Conservation (phyloP, 2,113 vertebrate genomes). For the Pungitius pungitius region DNA sequence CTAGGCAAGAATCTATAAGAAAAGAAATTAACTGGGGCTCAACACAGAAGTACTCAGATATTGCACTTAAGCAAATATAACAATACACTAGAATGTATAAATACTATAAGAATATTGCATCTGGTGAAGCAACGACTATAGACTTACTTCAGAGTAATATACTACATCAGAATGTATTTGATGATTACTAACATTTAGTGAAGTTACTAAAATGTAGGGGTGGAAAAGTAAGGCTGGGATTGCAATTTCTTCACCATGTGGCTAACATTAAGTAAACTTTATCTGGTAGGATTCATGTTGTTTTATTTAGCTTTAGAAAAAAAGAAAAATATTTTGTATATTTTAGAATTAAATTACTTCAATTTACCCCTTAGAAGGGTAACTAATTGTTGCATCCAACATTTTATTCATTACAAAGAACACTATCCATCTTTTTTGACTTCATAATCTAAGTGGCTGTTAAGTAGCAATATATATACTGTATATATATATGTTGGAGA, state of each 20-base stretch:
- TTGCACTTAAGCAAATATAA: no score
- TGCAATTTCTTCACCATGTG: neutral
- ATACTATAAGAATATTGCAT: neutral
- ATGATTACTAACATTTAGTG: no score
- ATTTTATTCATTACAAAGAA: neutral
- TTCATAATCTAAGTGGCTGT: no score
- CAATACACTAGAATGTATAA: neutral
- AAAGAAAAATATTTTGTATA: neutral
- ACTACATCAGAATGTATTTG: no score
- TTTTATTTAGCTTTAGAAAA: neutral
- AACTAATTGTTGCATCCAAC: neutral
- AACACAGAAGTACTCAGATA: no score
- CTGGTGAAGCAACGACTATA: neutral
- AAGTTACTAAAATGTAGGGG: neutral
- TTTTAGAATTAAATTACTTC: no score
- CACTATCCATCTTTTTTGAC: neutral
- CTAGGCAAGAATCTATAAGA: no score
- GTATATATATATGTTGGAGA: no score
- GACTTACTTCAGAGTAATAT: no score
- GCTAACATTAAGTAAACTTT: neutral
- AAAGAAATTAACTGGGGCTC: no score
- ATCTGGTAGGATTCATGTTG: neutral
- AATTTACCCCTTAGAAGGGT: no score
- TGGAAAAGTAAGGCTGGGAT: neutral
- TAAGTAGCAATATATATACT: no score